Evolutionary conservation across 2,113 vertebrate genomes (phyloP).

Genomic region (Petrocephalus microphthalmus): DNA sequence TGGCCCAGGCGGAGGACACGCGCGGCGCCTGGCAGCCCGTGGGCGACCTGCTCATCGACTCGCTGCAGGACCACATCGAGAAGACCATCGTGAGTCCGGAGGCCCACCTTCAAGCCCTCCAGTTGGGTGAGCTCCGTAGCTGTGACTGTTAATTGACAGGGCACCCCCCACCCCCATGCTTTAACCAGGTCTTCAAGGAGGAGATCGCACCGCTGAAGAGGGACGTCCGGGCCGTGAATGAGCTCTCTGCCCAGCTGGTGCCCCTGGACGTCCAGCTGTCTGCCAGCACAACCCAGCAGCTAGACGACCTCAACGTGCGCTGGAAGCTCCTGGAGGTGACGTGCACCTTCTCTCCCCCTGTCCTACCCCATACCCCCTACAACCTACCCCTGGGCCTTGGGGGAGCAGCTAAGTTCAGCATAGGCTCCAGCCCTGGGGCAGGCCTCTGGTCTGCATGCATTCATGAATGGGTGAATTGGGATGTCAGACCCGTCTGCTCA

Average conservation of each 20-base stretch:
- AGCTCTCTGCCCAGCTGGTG: constrained; percentile 79
- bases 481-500: too few species aligned
- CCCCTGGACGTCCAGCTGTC: constrained; percentile 88
- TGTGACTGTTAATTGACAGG: background rate
- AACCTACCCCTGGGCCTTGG: background rate
- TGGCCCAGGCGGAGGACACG: constrained; percentile 76
- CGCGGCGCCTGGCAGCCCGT: constrained; percentile 80
- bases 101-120: background rate
- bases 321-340: constrained; percentile 90
- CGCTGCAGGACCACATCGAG: constrained; percentile 86
- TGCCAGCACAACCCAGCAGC: constrained; percentile 78
- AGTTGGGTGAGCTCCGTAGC: background rate
- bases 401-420: too few species aligned
- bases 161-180: background rate
- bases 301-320: constrained; percentile 90
- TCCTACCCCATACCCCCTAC: background rate
- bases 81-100: constrained; percentile 70
- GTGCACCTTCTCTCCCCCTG: background rate
- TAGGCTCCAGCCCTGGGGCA: too few species aligned
- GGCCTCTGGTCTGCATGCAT: too few species aligned
- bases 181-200: constrained; percentile 75
- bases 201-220: constrained; percentile 80
- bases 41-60: constrained; percentile 87
- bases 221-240: constrained; percentile 81
- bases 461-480: too few species aligned